phyloP scores from a whole-genome alignment of 2,113 vertebrate species.

The Urocitellus parryii region DNA sequence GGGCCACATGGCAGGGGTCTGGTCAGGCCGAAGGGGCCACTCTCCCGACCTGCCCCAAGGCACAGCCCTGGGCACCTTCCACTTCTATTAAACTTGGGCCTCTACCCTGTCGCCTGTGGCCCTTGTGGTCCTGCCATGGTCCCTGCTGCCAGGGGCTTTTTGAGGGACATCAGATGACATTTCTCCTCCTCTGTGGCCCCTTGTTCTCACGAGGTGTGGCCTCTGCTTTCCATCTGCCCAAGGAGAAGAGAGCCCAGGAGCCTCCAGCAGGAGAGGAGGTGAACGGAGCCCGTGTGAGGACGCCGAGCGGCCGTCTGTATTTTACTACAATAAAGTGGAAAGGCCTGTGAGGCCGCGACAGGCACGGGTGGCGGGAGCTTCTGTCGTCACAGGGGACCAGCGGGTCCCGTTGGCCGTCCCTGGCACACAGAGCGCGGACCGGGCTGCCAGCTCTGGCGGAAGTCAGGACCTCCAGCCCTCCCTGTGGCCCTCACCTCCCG shows the following conservation, averaged over 20 bases:
- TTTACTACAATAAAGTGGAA: background rate
- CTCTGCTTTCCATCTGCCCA: background rate
- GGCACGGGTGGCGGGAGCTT: fast-evolving
- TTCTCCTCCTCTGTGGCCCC: background rate
- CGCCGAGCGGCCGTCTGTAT: fast-evolving
- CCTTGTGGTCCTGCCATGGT: background rate
- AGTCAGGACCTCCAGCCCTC: background rate
- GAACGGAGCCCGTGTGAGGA: no score
- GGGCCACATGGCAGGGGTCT: background rate
- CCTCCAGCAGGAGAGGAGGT: no score
- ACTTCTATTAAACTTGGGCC: background rate
- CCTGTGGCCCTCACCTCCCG: background rate
- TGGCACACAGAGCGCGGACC: fast-evolving
- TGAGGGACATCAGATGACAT: fast-evolving
- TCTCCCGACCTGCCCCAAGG: fast-evolving
- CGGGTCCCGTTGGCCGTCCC: fast-evolving
- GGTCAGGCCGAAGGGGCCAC: fast-evolving
- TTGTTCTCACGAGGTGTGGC: fast-evolving
- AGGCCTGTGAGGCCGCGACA: no score
- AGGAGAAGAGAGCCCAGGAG: background rate
- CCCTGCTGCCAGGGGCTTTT: fast-evolving
- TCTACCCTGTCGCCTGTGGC: fast-evolving
- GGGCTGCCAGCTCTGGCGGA: background rate
- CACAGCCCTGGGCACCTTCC: background rate
- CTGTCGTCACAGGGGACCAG: fast-evolving